These are phyloP conservation scores for Lordiphosa mommai DNA, from an alignment of 1,140 invertebrate genomes.

Conservation along the genomic window DNA sequence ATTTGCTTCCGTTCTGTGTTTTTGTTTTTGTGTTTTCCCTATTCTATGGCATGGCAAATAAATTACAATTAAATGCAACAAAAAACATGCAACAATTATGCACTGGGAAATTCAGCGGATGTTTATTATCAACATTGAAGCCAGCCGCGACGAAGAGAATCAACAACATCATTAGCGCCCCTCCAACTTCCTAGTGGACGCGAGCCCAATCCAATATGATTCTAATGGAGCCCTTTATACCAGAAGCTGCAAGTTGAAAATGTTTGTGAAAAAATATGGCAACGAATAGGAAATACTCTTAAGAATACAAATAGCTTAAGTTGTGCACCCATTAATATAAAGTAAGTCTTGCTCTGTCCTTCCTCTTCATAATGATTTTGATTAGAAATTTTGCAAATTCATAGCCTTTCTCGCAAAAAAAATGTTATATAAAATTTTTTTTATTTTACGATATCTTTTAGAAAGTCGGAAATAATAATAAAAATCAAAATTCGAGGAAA, in stretches of 20 bases:
- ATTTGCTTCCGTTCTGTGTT: conserved; percentile 65
- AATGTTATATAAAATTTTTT: too few species aligned
- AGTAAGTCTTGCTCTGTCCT: too few species aligned
- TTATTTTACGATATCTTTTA: too few species aligned
- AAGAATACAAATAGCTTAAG: too few species aligned
- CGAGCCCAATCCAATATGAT: conserved; percentile 13
- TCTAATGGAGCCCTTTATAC: conserved; percentile 30
- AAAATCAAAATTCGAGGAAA: too few species aligned
- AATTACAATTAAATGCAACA: conserved; percentile 72
- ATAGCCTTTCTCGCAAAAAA: too few species aligned
- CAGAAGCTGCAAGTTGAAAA: conserved; percentile 4
- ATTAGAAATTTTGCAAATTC: too few species aligned
- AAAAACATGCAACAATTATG: conserved; percentile 57
- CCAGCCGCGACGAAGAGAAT: conserved; percentile 15
- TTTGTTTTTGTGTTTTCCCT: conserved; percentile 4
- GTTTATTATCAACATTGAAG: conserved; percentile 48
- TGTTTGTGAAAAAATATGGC: background rate
- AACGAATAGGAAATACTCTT: background rate
- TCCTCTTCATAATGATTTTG: too few species aligned
- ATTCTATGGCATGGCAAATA: conserved; percentile 57
- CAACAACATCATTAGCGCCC: conserved; percentile 57
- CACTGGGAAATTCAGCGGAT: conserved; percentile 51
- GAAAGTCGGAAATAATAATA: too few species aligned
- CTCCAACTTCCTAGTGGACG: conserved; percentile 1
- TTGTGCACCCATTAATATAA: too few species aligned